These are phyloP conservation scores for Catostomus latipinnis DNA, from an alignment of 2,797 vertebrate genomes.

Conservation along the genomic window DNA sequence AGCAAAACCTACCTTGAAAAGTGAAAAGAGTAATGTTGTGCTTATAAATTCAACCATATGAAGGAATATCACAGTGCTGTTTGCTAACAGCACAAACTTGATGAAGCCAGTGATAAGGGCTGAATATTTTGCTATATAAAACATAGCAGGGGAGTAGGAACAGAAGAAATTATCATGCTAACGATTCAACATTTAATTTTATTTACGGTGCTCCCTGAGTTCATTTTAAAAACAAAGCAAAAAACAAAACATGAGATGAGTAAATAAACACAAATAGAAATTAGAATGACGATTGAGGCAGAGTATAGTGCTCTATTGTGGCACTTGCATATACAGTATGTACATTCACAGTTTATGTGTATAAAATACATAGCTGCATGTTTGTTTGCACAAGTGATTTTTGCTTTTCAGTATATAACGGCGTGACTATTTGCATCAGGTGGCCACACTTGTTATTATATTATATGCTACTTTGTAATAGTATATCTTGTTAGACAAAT, in stretches of 20 bases:
- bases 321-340: not conserved
- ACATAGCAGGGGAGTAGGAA: conserved; percentile 10
- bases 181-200: conserved; percentile 14
- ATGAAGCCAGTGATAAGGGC: not conserved
- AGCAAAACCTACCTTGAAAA: conserved; percentile 6
- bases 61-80: not conserved
- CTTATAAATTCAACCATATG: not conserved
- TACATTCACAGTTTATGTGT: not conserved
- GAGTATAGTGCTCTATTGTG: not conserved
- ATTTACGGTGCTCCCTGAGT: conserved; percentile 10
- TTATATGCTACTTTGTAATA: too few species aligned
- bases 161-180: not conserved
- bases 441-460: too few species aligned
- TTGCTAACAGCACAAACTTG: not conserved
- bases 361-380: not conserved
- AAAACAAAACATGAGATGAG: conserved; percentile 1
- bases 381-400: not conserved
- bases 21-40: conserved; percentile 1
- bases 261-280: conserved; percentile 18
- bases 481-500: too few species aligned
- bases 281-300: not conserved
- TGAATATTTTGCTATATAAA: not conserved
- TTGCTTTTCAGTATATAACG: too few species aligned
- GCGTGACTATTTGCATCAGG: too few species aligned
- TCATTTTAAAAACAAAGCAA: conserved; percentile 37